These are phyloP conservation scores for Conchocele bisecta DNA, from an alignment of 2,888 invertebrate genomes.

Conservation along the genomic window DNA sequence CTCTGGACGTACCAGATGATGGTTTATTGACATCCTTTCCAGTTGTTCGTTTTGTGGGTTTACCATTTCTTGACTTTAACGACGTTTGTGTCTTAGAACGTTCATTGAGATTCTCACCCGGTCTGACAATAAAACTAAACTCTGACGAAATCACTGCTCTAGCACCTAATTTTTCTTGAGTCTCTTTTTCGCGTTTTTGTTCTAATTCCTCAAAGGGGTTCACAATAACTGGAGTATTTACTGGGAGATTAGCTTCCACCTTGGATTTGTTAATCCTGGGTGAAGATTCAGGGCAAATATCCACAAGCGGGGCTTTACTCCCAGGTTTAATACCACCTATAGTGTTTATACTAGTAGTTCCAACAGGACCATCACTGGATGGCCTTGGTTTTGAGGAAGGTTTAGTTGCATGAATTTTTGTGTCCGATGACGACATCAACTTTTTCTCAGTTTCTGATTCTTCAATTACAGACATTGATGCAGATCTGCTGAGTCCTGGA, in stretches of 20 bases:
- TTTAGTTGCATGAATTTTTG: constrained; percentile 24
- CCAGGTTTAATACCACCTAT: constrained; percentile 1
- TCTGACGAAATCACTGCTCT: constrained; percentile 59
- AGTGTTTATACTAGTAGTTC: constrained; percentile 3
- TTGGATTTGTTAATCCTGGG: constrained; percentile 44
- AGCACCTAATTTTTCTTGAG: constrained; percentile 28
- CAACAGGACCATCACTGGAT: constrained; percentile 49
- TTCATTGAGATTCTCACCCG: constrained; percentile 55
- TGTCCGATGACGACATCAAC: constrained; percentile 47
- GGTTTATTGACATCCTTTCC: constrained; percentile 65
- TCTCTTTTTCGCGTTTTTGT: constrained; percentile 47
- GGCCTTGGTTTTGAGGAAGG: constrained; percentile 31
- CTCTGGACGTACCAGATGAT: constrained; percentile 60
- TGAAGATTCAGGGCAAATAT: constrained; percentile 56
- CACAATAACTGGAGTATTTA: constrained; percentile 72
- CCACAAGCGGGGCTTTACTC: constrained; percentile 59
- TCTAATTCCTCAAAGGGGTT: constrained; percentile 75
- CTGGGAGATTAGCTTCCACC: constrained; percentile 28
- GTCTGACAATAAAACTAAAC: constrained; percentile 65
- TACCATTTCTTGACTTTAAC: constrained; percentile 56
- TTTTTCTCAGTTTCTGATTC: constrained; percentile 42
- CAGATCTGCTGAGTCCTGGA: constrained; percentile 37
- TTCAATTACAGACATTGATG: constrained; percentile 56
- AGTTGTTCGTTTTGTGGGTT: constrained; percentile 60
- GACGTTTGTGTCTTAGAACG: constrained; percentile 65